A percentile compares a stretch with the other conserved stretches of the same genome.
phyloP scores from a whole-genome alignment of 2,797 vertebrate species.

The Hapalemur alaotrensis region DNA sequence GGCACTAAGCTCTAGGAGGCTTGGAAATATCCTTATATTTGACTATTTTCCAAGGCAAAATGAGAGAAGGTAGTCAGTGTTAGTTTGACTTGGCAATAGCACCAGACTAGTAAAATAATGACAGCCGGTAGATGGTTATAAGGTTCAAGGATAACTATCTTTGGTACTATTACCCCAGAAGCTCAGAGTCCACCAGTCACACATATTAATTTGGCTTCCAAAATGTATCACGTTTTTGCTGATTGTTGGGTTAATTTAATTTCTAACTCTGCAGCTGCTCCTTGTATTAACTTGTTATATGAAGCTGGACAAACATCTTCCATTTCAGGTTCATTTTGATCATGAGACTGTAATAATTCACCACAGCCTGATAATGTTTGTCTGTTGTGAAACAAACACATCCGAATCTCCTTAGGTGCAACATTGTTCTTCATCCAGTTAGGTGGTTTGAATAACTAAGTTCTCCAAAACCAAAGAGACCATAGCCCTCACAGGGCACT shows the following conservation, averaged over 20 bases:
- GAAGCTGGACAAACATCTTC: background rate
- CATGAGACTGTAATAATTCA: background rate
- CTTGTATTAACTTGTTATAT: background rate
- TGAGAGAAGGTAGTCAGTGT: background rate
- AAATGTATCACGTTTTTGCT: background rate
- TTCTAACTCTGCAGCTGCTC: background rate
- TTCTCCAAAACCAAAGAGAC: background rate
- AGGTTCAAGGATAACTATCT: background rate
- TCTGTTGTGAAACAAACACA: background rate
- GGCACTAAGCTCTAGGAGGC: background rate
- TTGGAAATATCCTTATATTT: background rate
- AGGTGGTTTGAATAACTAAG: background rate
- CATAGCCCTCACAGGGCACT: background rate
- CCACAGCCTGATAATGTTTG: background rate
- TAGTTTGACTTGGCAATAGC: slow-evolving; percentile 7
- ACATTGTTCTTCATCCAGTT: background rate
- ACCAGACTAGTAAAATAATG: background rate
- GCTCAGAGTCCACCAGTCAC: background rate
- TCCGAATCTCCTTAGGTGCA: background rate
- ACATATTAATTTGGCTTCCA: background rate
- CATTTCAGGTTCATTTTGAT: background rate
- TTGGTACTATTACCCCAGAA: background rate
- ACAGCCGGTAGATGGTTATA: background rate
- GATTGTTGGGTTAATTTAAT: background rate
- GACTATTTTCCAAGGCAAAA: slow-evolving; percentile 26